These are phyloP conservation scores for Leptothorax acervorum DNA, from an alignment of 2,888 invertebrate genomes.

Conservation along the genomic window DNA sequence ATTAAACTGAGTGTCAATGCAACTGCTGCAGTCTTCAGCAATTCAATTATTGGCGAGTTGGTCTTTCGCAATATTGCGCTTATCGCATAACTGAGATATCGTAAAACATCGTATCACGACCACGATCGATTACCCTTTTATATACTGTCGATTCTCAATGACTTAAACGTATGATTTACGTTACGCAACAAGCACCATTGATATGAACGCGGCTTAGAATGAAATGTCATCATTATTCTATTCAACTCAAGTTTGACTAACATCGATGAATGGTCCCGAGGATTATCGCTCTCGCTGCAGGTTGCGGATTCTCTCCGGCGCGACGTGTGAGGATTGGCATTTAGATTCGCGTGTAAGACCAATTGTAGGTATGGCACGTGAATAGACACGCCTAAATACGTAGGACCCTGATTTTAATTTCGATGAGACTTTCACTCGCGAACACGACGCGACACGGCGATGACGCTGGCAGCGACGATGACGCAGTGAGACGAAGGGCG, in stretches of 20 bases:
- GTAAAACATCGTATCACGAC: slow-evolving; percentile 32
- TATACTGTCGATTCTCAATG: not conserved
- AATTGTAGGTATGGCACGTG: not conserved
- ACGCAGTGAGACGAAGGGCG: slow-evolving; percentile 56
- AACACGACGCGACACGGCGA: slow-evolving; percentile 11
- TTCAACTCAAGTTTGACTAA: slow-evolving; percentile 46
- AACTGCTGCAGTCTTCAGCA: slow-evolving; percentile 5
- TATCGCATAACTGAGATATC: slow-evolving; percentile 20
- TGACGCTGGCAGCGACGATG: slow-evolving; percentile 36
- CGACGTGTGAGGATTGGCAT: not conserved
- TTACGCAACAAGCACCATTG: slow-evolving; percentile 39
- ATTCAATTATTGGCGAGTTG: slow-evolving; percentile 19
- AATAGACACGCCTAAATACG: not conserved
- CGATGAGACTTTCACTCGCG: slow-evolving; percentile 23
- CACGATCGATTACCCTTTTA: slow-evolving; percentile 44
- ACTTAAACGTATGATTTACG: slow-evolving; percentile 19
- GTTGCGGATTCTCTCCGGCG: slow-evolving; percentile 10
- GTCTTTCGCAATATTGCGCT: slow-evolving; percentile 19
- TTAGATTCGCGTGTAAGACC: not conserved
- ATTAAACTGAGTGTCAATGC: slow-evolving; percentile 21
- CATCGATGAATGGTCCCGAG: slow-evolving; percentile 25
- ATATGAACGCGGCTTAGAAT: slow-evolving; percentile 38
- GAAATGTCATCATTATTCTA: slow-evolving; percentile 53
- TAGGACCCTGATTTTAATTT: slow-evolving; percentile 27
- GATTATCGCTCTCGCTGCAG: slow-evolving; percentile 23